phyloP scores from a whole-genome alignment of 2,113 vertebrate genomes.

The Climacteris rufus region DNA sequence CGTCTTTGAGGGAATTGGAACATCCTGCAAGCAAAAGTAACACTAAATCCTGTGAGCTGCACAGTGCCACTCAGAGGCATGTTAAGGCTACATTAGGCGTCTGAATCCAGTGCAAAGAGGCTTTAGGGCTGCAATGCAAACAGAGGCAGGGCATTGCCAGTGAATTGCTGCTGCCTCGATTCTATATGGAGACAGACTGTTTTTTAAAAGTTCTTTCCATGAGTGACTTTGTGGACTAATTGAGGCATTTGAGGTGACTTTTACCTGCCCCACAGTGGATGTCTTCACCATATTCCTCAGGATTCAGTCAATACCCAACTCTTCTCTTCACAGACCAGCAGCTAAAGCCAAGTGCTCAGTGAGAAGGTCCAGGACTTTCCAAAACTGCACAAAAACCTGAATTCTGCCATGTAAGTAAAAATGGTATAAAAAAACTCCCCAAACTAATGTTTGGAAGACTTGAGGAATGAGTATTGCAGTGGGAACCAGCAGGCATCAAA shows the following conservation, averaged over 20 bases:
- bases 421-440: fast-evolving
- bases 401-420: neutral
- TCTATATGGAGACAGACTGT: neutral
- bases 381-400: neutral
- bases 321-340: fast-evolving
- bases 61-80: neutral
- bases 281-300: neutral
- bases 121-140: neutral
- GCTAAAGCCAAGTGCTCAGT: neutral
- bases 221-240: neutral
- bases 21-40: neutral
- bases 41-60: neutral
- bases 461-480: neutral
- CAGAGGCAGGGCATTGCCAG: neutral
- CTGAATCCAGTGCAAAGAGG: neutral
- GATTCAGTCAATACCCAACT: neutral
- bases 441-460: neutral
- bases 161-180: neutral
- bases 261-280: neutral
- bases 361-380: neutral
- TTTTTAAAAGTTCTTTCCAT: neutral
- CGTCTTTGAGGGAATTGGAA: neutral
- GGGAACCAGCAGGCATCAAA: neutral
- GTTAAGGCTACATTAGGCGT: neutral
- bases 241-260: neutral